These are phyloP conservation scores for Allolobophora icterica DNA, from an alignment of 2,888 invertebrate species.

Conservation along the genomic window DNA sequence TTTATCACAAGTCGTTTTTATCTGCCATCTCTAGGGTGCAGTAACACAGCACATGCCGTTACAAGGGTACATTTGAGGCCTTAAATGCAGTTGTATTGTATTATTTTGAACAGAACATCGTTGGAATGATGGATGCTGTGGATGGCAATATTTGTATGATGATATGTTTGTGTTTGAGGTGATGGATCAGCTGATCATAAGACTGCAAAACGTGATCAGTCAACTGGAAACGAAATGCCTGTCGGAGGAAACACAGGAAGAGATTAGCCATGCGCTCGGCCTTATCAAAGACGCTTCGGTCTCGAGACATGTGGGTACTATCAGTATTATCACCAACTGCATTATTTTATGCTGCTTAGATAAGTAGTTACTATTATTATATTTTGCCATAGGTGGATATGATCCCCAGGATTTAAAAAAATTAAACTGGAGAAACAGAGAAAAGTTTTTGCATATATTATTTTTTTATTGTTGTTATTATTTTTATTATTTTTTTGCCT, in stretches of 20 bases:
- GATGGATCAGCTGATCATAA: neutral
- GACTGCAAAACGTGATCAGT: slow-evolving; percentile 20
- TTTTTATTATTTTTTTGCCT: no score
- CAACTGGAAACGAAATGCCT: slow-evolving; percentile 25
- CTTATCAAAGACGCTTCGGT: neutral
- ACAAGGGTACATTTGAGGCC: no score
- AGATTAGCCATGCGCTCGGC: slow-evolving; percentile 22
- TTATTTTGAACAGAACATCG: no score
- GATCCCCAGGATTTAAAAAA: no score
- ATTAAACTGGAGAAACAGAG: no score
- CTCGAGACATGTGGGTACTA: neutral
- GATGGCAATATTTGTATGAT: neutral
- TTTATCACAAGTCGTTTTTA: neutral
- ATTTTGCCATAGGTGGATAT: neutral
- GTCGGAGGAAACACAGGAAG: slow-evolving; percentile 26
- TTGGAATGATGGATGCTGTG: neutral
- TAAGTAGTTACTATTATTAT: neutral
- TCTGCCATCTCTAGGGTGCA: no score
- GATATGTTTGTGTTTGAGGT: neutral
- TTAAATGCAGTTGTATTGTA: no score
- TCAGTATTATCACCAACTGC: neutral
- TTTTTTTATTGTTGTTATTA: no score
- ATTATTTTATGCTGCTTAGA: neutral
- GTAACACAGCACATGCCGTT: no score
- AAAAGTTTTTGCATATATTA: no score